Percentiles rank a stretch among this genome's conserved stretches.
phyloP scores from a whole-genome alignment of 2,888 invertebrate species.

The Cosmopolites sordidus region DNA sequence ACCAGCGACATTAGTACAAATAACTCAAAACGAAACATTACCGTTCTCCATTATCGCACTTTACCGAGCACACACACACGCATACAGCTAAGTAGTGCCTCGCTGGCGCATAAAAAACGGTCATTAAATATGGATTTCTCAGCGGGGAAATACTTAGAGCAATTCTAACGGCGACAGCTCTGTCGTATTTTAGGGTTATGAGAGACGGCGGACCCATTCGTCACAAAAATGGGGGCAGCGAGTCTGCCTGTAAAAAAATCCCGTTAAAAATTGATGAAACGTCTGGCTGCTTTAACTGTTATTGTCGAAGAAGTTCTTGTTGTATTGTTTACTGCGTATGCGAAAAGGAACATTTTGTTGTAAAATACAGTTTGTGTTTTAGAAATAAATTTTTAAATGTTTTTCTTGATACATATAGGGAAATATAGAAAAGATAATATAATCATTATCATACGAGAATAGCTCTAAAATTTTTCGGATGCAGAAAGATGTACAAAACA shows the following conservation, averaged over 20 bases:
- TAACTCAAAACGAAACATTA: not conserved
- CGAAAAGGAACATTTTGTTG: too few relatives aligned
- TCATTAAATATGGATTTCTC: slow-evolving; percentile 18
- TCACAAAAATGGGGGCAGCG: slow-evolving; percentile 14
- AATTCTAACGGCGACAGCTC: slow-evolving; percentile 15
- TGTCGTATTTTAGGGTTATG: slow-evolving; percentile 21
- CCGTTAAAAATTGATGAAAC: slow-evolving; percentile 21
- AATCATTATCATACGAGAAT: too few relatives aligned
- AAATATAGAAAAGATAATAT: too few relatives aligned
- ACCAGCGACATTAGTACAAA: not conserved
- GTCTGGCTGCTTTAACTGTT: not conserved
- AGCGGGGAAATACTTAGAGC: slow-evolving; percentile 18
- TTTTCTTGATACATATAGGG: too few relatives aligned
- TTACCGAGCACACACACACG: not conserved
- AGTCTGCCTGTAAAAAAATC: slow-evolving; percentile 10
- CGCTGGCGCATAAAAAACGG: slow-evolving; percentile 11
- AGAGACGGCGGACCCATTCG: slow-evolving; percentile 20
- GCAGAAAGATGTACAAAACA: too few relatives aligned
- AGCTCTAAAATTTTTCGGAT: too few relatives aligned
- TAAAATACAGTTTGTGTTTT: too few relatives aligned
- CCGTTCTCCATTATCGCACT: not conserved
- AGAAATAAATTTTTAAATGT: too few relatives aligned
- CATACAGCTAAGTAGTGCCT: slow-evolving; percentile 1
- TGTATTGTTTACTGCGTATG: too few relatives aligned
- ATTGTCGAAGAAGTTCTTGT: too few relatives aligned